Conservation (phyloP, 2,113 vertebrate genomes). For the Gorsachius goisagi region DNA sequence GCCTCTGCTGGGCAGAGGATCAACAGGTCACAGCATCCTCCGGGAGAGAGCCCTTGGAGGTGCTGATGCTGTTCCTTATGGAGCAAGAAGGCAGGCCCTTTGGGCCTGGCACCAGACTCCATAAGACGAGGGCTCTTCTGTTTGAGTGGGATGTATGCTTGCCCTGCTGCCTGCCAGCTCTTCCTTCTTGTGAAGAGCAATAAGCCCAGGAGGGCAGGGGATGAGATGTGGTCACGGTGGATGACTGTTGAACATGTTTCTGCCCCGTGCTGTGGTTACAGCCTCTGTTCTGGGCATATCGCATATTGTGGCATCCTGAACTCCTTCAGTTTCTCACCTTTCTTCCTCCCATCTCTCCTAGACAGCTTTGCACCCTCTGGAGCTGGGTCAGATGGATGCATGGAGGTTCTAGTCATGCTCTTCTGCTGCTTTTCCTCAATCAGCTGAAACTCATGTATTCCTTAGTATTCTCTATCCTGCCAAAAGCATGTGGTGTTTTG, state of each 20-base stretch:
- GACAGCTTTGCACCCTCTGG: background rate
- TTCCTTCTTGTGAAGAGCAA: background rate
- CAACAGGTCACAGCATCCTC: background rate
- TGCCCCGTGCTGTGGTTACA: background rate
- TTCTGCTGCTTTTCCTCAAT: background rate
- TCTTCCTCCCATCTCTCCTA: background rate
- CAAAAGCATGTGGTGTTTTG: background rate
- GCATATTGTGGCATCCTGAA: background rate
- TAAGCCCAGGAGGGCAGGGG: background rate
- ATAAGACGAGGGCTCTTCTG: background rate
- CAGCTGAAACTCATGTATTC: background rate
- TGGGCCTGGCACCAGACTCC: background rate
- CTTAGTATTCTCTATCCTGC: background rate
- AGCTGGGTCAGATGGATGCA: background rate
- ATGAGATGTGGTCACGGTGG: rapidly evolving
- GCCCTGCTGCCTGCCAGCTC: background rate
- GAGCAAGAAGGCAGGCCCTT: background rate
- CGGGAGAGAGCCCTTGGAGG: background rate
- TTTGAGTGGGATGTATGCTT: background rate
- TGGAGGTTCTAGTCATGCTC: background rate
- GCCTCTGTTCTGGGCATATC: background rate
- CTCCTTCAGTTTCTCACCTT: background rate
- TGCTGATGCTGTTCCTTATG: background rate
- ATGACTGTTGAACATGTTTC: background rate
- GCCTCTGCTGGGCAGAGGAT: background rate